A percentile compares a stretch with the other conserved stretches of the same genome.
Evolutionary conservation across 2,888 invertebrate genomes (phyloP).

Genomic region (Coecobrya sp.): DNA sequence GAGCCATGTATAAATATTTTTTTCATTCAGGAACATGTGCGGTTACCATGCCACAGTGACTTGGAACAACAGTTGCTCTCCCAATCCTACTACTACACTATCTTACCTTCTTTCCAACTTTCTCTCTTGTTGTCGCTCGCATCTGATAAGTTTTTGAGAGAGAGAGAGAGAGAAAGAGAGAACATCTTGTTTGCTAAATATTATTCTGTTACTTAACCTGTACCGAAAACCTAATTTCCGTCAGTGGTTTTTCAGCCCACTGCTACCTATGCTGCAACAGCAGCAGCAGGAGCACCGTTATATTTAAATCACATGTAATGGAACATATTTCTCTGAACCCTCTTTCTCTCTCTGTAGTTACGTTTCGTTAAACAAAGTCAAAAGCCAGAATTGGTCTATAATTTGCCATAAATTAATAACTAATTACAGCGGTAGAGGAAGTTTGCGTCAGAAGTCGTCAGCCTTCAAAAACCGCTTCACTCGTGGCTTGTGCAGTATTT

Average conservation of each 20-base stretch:
- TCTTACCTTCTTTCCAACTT: conserved; percentile 2
- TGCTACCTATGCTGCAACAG: neutral
- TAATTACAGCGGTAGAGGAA: conserved; percentile 47
- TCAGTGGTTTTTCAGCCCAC: conserved; percentile 2
- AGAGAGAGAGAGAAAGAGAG: neutral
- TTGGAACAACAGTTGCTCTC: neutral
- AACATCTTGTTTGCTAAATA: conserved; percentile 39
- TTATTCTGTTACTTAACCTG: conserved; percentile 27
- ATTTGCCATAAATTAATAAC: conserved; percentile 63
- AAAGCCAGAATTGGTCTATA: conserved; percentile 25
- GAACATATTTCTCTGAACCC: neutral
- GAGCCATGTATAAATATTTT: neutral
- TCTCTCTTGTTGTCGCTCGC: neutral
- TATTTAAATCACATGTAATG: neutral
- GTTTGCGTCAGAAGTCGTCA: conserved; percentile 19
- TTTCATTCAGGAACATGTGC: conserved; percentile 8
- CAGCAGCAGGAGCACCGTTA: neutral
- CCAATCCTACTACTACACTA: neutral
- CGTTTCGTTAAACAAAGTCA: conserved; percentile 27
- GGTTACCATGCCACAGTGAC: conserved; percentile 4
- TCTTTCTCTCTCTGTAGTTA: neutral
- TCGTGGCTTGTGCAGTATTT: neutral
- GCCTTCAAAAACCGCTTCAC: neutral
- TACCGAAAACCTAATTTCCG: conserved; percentile 31
- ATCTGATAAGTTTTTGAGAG: conserved; percentile 18